phyloP scores from a whole-genome alignment of 2,888 invertebrate species.

The Galerucella calmariensis region DNA sequence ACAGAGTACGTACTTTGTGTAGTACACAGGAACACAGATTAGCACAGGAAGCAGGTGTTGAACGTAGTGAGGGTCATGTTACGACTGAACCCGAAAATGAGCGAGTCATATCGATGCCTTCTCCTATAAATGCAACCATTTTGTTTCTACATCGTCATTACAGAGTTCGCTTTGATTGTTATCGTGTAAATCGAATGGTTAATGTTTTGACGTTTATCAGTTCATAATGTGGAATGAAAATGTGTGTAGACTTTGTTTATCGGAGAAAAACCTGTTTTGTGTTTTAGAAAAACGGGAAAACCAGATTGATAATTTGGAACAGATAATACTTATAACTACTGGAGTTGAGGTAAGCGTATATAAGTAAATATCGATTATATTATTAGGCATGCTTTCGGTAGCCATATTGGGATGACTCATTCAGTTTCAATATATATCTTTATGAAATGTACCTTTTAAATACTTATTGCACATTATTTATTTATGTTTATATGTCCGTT shows the following conservation, averaged over 20 bases:
- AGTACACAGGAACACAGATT: too few relatives aligned
- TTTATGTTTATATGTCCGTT: too few relatives aligned
- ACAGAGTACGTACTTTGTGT: too few relatives aligned
- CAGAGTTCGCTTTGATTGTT: not conserved
- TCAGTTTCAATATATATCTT: too few relatives aligned
- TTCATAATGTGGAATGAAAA: slow-evolving; percentile 10
- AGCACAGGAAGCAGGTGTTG: not conserved
- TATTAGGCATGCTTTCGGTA: too few relatives aligned
- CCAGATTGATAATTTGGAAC: slow-evolving; percentile 41
- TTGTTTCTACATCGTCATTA: not conserved
- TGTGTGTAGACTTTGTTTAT: slow-evolving; percentile 52
- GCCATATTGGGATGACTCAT: too few relatives aligned
- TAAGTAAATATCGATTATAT: not conserved
- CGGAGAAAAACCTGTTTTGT: slow-evolving; percentile 44
- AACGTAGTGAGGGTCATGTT: not conserved
- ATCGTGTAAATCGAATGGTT: not conserved
- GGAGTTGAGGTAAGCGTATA: slow-evolving; percentile 46
- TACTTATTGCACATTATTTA: too few relatives aligned
- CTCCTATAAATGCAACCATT: not conserved
- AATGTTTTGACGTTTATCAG: not conserved
- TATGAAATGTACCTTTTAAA: too few relatives aligned
- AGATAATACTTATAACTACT: slow-evolving; percentile 44
- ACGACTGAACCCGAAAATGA: not conserved
- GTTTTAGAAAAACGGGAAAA: slow-evolving; percentile 39
- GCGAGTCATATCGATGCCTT: not conserved